Percentiles rank a stretch among this genome's conserved stretches.
phyloP scores from a whole-genome alignment of 1,140 invertebrate species.

The Eubasilissa regina region DNA sequence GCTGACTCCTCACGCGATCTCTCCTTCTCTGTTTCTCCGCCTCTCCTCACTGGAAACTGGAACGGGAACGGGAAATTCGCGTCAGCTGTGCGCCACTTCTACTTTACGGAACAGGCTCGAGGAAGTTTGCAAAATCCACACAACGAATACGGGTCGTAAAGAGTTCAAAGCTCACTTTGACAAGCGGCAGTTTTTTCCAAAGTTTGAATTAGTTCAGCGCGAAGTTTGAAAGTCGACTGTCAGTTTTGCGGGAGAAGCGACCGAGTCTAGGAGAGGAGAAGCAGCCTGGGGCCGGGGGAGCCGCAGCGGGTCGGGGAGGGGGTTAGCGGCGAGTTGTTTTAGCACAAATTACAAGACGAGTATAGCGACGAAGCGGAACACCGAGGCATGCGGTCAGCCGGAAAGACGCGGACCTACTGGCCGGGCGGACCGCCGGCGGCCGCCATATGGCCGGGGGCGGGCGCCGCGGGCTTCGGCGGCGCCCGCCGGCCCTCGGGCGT shows the following conservation, averaged over 20 bases:
- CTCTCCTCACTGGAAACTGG: conserved; percentile 10
- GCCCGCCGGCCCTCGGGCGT: conserved; percentile 63
- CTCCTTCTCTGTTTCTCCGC: conserved; percentile 20
- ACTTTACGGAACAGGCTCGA: not conserved
- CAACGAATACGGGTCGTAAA: conserved; percentile 1
- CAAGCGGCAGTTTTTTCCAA: conserved; percentile 25
- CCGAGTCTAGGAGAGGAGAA: conserved; percentile 19
- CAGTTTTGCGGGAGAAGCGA: conserved; percentile 45
- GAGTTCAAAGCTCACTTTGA: conserved; percentile 24
- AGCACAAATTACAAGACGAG: conserved; percentile 57
- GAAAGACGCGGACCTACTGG: conserved; percentile 74
- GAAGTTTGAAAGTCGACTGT: conserved; percentile 44
- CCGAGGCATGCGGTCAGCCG: conserved; percentile 74
- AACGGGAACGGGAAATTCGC: not conserved
- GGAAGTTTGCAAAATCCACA: conserved; percentile 15
- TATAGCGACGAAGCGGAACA: conserved; percentile 72
- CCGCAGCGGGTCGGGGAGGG: conserved; percentile 29
- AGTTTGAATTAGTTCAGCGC: conserved; percentile 36
- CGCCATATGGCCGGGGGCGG: conserved; percentile 62
- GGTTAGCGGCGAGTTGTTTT: conserved; percentile 45
- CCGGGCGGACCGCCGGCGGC: conserved; percentile 67
- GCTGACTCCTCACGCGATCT: conserved; percentile 46
- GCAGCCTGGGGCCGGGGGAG: conserved; percentile 32
- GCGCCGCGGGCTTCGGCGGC: conserved; percentile 65
- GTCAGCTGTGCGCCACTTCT: conserved; percentile 38